Percentiles rank a stretch among this genome's conserved stretches.
phyloP scores from a whole-genome alignment of 2,888 invertebrate genomes.

The Pimpla rufipes region DNA sequence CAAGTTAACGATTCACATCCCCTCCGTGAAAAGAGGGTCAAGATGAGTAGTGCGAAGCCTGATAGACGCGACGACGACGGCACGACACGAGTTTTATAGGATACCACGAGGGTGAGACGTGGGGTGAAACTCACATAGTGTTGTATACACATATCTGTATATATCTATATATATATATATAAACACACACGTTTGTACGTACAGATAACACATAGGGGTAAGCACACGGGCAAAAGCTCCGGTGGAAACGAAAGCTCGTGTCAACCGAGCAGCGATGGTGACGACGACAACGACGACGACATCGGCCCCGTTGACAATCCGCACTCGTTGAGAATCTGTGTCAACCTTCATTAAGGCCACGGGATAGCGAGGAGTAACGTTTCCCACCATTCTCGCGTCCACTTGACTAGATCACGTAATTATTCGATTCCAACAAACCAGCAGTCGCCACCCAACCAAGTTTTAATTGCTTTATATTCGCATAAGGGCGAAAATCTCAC shows the following conservation, averaged over 20 bases:
- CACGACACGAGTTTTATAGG: conserved; percentile 72
- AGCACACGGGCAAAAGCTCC: conserved; percentile 37
- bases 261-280: conserved; percentile 46
- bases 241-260: conserved; percentile 48
- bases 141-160: conserved; percentile 9
- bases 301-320: conserved; percentile 68
- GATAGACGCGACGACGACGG: conserved; percentile 66
- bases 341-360: conserved; percentile 75
- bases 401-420: conserved; percentile 36
- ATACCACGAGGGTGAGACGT: conserved; percentile 63
- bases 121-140: conserved; percentile 29
- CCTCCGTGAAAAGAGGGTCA: conserved; percentile 73
- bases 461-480: conserved; percentile 42
- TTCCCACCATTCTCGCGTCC: conserved; percentile 47
- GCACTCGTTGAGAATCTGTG: conserved; percentile 75
- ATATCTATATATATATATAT: not conserved
- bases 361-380: conserved; percentile 68
- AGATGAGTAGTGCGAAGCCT: conserved; percentile 73
- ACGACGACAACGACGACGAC: conserved; percentile 38
- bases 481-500: not conserved
- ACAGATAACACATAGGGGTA: conserved; percentile 25
- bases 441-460: not conserved
- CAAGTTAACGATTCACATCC: conserved; percentile 64
- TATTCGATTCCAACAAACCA: conserved; percentile 61
- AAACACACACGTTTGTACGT: not conserved